Evolutionary conservation across 30 jellyfish, hydroid and myxozoan genomes (phyloP), one percentile per base, ranked within the genome.

Genomic region (Aurelia aurita): DNA sequence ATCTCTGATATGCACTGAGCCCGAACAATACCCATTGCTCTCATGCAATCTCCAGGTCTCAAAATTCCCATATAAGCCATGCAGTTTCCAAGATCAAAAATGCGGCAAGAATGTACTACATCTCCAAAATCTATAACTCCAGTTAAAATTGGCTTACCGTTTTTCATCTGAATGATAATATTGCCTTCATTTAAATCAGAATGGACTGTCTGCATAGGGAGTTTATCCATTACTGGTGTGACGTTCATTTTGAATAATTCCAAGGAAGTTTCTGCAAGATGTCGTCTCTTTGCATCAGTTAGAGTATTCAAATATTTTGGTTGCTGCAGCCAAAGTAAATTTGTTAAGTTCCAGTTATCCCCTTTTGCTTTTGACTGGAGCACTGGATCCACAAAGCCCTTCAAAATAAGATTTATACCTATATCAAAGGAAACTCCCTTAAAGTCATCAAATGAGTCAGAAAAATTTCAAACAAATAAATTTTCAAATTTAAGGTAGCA

Each of bases 41-140:
- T 39, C 14, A 81, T 9, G 18, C 35, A 47, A 51, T 67, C 54
- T 2, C 60, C 39, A 39, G 14, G 51, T 10, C 78, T 23, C 76
- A 22, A n/a, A 45, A 69, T 46, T 14, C 84, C 83, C 20, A 23
- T 35, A 20, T 81, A 65, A 1, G 91, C 69, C 91, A 81, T 81
- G 61, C 91, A 81, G 76, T 54, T 81, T 19, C 78, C 84, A 14
- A 81, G 20, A 35, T 81, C 91, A 27, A 69, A 35, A 4, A 81
- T 20, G 21, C 91, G 84, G 66, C 60, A 81, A 7, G 84, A 81
- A 49, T 46, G 49, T 6, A 39, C 29, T 6, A 81, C 0, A 45
- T 81, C 91, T 8, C 91, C 91, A 64, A 81, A 81, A 66, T 81
- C 91, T 19, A 81, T 65, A n/a, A 81, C 20, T 3, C 91, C 91